Percentiles rank a stretch among this genome's conserved stretches.
Conservation (phyloP, 2,113 vertebrate species). For the Lepisosteus oculatus region DNA sequence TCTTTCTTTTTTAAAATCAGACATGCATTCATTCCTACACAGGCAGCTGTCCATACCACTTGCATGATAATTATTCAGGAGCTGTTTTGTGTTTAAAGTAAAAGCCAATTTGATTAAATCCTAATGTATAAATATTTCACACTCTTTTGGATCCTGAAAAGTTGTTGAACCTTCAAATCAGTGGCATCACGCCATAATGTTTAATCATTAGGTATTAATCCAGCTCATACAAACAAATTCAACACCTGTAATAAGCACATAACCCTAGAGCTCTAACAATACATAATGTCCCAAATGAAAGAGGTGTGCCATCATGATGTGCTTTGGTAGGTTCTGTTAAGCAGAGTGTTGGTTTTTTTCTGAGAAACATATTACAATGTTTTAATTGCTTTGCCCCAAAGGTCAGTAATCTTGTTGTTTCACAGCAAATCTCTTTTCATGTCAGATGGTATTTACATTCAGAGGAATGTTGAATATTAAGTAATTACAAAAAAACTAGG, state of each 20-base stretch:
- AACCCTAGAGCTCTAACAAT: background rate
- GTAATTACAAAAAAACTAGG: too few species aligned
- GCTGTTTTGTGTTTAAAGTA: background rate
- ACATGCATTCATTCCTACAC: constrained; percentile 5
- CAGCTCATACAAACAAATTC: constrained; percentile 5
- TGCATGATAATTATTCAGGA: background rate
- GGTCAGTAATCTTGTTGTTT: constrained; percentile 9
- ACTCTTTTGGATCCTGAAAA: background rate
- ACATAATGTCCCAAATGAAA: background rate
- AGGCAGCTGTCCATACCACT: background rate
- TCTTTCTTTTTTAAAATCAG: constrained; percentile 2
- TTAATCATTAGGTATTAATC: background rate
- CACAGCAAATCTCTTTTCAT: background rate
- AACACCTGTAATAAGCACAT: constrained; percentile 2
- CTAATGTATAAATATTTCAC: background rate
- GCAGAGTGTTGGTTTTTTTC: background rate
- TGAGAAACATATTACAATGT: background rate
- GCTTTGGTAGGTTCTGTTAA: too few species aligned
- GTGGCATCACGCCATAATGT: background rate
- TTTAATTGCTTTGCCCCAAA: constrained; percentile 20
- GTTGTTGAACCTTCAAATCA: constrained; percentile 2
- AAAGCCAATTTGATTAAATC: background rate
- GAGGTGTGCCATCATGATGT: background rate
- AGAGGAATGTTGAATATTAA: background rate
- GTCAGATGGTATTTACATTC: background rate